Base-by-base conservation (phyloP, 2,113 vertebrate genomes). In the Otocyon megalotis region DNA sequence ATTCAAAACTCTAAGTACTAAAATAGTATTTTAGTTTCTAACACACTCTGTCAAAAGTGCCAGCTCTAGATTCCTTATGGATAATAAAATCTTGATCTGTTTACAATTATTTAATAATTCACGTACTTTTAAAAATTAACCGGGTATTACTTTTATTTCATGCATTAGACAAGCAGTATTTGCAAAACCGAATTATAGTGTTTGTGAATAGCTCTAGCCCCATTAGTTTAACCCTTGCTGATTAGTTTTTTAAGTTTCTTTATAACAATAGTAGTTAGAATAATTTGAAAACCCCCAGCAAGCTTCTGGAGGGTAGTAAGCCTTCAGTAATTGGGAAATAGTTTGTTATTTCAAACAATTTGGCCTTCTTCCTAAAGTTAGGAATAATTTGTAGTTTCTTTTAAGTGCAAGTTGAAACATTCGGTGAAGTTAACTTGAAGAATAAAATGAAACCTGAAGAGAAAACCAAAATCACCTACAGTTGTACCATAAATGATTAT, bases 221-320 rank as follows among this genome's bases (percentile, higher is more conserved):
- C 62, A 63, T 92, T 96, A 96, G 82, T 97, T 97, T 94, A 97
- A 80, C 87, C 74, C 37, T 96, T 97, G 48, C n/a, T 76, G 89
- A 92, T 96, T 89, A 76, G 60, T 77, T 93, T 96, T 97, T 89
- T 67, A 93, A 86, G 30, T 93, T 94, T 95, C 48, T 85, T 92
- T 88, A 80, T 58, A 94, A 63, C 19, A 82, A 32, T 87, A 94
- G 32, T 94, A 90, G 62, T 93, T 94, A 67, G 17, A 87, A 67
- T 96, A 92, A 96, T 87, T 96, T 97, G 89, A 97, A 50, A 91
- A 74, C 30, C 19, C 43, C 26, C 89, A 80, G 20, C 26, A 92
- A 63, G 63, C 43, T 98, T 32, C 62, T 96, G 30, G n/a, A 90
- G 35, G 50, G 86, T n/a, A 91, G 37, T 56, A 65, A 80, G 22